Evolutionary conservation across 2,113 vertebrate genomes (phyloP).

Genomic region (Marmota flaviventris): DNA sequence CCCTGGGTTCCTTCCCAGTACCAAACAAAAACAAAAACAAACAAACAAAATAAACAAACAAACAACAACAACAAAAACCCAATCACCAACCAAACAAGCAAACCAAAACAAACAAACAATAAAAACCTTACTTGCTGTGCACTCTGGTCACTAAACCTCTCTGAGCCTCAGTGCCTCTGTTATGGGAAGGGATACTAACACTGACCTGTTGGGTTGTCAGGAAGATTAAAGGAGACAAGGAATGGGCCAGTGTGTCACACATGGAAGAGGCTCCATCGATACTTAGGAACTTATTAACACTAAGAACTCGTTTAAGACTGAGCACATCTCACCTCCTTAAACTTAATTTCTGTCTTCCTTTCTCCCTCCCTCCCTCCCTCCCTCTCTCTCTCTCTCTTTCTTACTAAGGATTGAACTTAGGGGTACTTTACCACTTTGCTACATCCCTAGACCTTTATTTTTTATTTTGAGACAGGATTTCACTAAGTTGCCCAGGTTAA

Average conservation of each 20-base stretch:
- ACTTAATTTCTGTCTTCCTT: not conserved
- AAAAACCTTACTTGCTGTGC: not conserved
- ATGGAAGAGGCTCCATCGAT: not conserved
- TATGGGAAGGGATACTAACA: not conserved
- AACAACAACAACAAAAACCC: too few species aligned
- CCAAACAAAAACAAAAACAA: too few species aligned
- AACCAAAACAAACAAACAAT: too few species aligned
- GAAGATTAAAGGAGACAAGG: not conserved
- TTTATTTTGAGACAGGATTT: not conserved
- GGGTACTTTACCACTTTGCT: not conserved
- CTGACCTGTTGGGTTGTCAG: not conserved
- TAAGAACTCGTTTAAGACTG: not conserved
- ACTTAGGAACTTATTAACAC: not conserved
- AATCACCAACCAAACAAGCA: too few species aligned
- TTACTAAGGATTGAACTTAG: not conserved
- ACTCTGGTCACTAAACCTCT: not conserved
- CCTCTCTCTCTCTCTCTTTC: not conserved
- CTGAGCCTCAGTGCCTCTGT: not conserved
- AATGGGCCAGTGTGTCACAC: fast-evolving
- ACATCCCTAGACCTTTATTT: not conserved
- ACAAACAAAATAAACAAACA: too few species aligned
- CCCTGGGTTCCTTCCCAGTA: too few species aligned
- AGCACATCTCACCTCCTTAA: not conserved
- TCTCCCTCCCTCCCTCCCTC: too few species aligned
- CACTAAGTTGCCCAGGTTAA: not conserved